Base-by-base conservation (phyloP, 2,797 vertebrate species). In the Sebastes hubbsi region DNA sequence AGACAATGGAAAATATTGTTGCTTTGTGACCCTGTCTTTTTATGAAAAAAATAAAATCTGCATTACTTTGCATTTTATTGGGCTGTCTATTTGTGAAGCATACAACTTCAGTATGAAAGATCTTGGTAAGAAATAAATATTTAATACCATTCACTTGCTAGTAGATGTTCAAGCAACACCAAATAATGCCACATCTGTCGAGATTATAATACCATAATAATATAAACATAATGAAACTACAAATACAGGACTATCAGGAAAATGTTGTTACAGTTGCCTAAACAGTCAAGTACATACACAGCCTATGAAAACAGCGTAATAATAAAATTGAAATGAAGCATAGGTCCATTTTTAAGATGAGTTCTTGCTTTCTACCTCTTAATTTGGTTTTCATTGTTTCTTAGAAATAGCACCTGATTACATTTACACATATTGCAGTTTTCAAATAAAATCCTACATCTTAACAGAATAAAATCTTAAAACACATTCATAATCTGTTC, bases 11-110 rank as follows among this genome's bases (percentile, higher is more conserved):
- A 92, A 89, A 90, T 89, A 85, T 88, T 89, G 76, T 92, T 93
- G 85, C 93, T 93, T 94, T 94, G 93, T 94, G 90, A 93, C 87
- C 86, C 85, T 89, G 89, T 94, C 91, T 94, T 94, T 95, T 93
- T 94, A 92, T 90, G 86, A 77, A 90, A 92, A 89, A 89, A 88
- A 88, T 83, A 85, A 92, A 93, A 92, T 38, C 78, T 84, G 88
- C 90, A 91, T 88, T 84, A 86, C 78, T 85, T 88, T 83, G 86
- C 88, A 87, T 71, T 85, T 61, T 82, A 49, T 55, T 70, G 27
- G 13, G 14, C 20, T 76, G 56, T 83, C 36, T 84, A 5, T 84
- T 4, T 74, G 75, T 81, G 49, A 76, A 65, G 18, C 11, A 27
- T 36, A 29, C 8, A 13, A 64, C 5, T 38, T 6, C 6, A 52